Evolutionary conservation across 2,113 vertebrate species (phyloP).

Genomic region (Noctilio leporinus): DNA sequence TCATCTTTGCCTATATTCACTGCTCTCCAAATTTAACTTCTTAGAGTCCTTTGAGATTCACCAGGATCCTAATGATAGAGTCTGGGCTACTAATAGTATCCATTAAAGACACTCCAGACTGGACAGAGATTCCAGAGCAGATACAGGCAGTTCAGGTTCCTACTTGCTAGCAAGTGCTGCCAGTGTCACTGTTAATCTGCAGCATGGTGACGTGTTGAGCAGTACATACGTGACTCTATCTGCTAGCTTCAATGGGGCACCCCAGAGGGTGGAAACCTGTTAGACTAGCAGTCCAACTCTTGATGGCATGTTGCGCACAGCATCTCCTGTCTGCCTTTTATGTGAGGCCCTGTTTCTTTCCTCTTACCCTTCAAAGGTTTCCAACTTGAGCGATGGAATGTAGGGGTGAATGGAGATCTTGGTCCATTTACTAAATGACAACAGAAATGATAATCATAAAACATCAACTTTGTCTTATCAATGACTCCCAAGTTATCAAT

Average conservation of each 20-base stretch:
- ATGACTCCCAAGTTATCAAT: no score
- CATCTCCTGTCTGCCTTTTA: neutral
- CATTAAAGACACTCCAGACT: neutral
- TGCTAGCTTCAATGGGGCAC: neutral
- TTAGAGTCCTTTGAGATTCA: neutral
- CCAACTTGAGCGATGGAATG: neutral
- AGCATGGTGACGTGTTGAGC: accelerated
- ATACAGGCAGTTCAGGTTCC: neutral
- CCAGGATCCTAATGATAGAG: neutral
- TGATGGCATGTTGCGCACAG: no score
- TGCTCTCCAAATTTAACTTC: neutral
- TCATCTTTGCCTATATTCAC: neutral
- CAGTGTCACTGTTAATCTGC: no score
- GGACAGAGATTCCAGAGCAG: neutral
- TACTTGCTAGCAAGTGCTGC: neutral
- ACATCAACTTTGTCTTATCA: neutral
- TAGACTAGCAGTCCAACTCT: neutral
- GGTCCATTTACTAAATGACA: neutral
- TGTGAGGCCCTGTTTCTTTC: neutral
- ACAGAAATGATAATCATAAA: no score
- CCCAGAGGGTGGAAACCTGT: neutral
- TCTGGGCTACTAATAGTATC: neutral
- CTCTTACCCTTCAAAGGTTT: neutral
- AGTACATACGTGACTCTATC: neutral
- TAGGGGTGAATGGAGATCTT: neutral